Percentiles rank a stretch among this genome's conserved stretches.
Evolutionary conservation across 2,888 invertebrate species (phyloP).

Genomic region (Polylopha cassiicola): DNA sequence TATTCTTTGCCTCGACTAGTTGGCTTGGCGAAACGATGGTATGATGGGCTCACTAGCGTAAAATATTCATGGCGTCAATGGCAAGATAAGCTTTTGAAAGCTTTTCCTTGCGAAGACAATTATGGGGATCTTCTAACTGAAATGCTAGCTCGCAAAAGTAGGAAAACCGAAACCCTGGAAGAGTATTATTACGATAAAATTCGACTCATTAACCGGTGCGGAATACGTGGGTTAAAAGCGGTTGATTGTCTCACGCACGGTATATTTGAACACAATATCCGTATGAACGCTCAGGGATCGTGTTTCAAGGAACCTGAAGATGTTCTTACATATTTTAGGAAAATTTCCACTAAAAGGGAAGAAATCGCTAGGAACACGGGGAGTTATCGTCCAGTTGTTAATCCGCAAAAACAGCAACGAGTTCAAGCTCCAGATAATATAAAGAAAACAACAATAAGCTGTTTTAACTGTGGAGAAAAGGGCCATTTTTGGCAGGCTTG

Average conservation of each 20-base stretch:
- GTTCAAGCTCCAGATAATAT: neutral
- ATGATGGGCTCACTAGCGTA: slow-evolving; percentile 23
- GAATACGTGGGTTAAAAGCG: slow-evolving; percentile 20
- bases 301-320: slow-evolving; percentile 13
- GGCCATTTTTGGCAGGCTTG: neutral
- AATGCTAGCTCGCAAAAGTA: slow-evolving; percentile 24
- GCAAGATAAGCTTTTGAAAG: slow-evolving; percentile 19
- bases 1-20: slow-evolving; percentile 23
- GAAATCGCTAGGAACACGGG: neutral
- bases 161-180: slow-evolving; percentile 18
- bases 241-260: slow-evolving; percentile 24
- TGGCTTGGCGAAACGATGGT: slow-evolving; percentile 25
- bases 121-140: slow-evolving; percentile 22
- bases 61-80: slow-evolving; percentile 25
- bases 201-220: slow-evolving; percentile 22
- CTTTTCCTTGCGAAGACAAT: slow-evolving; percentile 24
- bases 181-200: slow-evolving; percentile 27
- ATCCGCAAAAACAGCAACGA: neutral
- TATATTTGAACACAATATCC: slow-evolving; percentile 19
- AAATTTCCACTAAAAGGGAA: neutral
- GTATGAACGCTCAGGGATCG: slow-evolving; percentile 12
- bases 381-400: neutral
- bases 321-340: slow-evolving; percentile 9
- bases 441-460: neutral
- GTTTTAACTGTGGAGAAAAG: slow-evolving; percentile 9